Base-by-base conservation (phyloP, 2,797 vertebrate genomes). In the Nasua narica region DNA sequence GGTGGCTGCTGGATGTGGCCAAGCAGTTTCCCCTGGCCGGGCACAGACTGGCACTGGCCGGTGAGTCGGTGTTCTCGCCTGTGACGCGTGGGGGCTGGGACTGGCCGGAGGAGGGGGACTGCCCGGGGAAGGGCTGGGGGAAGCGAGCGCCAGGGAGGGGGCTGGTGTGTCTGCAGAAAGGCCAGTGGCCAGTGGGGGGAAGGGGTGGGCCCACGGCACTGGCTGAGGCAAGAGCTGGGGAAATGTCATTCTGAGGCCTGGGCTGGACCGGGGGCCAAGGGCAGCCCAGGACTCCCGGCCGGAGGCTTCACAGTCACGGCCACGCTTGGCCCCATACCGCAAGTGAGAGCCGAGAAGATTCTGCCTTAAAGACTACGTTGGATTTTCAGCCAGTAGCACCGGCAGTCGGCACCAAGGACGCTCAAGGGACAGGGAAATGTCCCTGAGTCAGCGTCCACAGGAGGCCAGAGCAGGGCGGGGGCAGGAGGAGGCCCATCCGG, bases 351-450 rank as follows among this genome's bases (percentile, higher is more conserved):
- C 13, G 5, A 46, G 10, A 7, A 72, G 6, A 29, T 15, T 23
- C 60, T 4, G 6, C 3, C 48, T 29, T 43, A 0, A 27, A 77
- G 35, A 50, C 23, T 0, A 0, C 0, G 1, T 1, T 1, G 2
- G 15, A 3, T 10, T 37, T 5, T 3, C 5, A 1, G 0, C 27
- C 32, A 5, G n/a, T 5, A 0, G 52, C 29, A 3, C 3, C 0
- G 1, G 67, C 5, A 5, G 60, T 0, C 1, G 6, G 48, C 19
- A 23, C 0, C 1, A 16, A 43, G 72, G 19, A 48, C 10, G 50
- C 56, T 48, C 16, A 19, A 0, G 18, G 1, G 37, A 9, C 11
- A 12, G 72, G 40, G 56, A 54, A 54, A 46, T 0, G 9, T 10
- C 25, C 8, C 1, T 0, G 25, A 40, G 54, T 62, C 62, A 40